Percentiles rank a stretch among this genome's conserved stretches.
These are phyloP conservation scores for Microtus obscurus DNA, from an alignment of 2,797 vertebrate species.

Conservation along the genomic window DNA sequence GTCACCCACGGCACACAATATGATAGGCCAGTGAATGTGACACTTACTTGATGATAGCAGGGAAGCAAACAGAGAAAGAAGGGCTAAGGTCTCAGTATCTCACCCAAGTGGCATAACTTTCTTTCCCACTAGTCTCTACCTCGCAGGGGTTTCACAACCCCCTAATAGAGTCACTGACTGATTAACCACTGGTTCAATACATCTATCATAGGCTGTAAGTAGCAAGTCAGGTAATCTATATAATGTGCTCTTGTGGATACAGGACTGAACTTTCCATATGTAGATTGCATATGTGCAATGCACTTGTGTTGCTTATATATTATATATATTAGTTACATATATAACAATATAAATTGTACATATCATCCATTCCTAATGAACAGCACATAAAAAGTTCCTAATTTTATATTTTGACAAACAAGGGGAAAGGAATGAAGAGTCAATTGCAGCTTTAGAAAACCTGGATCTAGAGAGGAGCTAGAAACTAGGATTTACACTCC, in stretches of 20 bases:
- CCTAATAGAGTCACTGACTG: too few relatives aligned
- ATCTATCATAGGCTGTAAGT: not conserved
- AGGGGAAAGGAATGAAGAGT: not conserved
- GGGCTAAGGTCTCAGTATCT: too few relatives aligned
- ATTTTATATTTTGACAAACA: not conserved
- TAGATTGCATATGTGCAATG: not conserved
- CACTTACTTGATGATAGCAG: too few relatives aligned
- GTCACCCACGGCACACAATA: too few relatives aligned
- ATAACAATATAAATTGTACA: not conserved
- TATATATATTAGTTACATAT: not conserved
- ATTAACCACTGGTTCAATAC: too few relatives aligned
- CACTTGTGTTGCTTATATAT: not conserved
- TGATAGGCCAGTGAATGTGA: not conserved
- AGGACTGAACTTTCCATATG: not conserved
- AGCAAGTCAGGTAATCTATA: not conserved
- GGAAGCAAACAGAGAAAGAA: not conserved
- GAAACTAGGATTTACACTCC: not conserved
- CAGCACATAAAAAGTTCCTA: not conserved
- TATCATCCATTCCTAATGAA: slow-evolving; percentile 29
- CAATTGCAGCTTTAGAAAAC: not conserved
- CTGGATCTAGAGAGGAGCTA: slow-evolving; percentile 6
- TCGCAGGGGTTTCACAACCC: not conserved
- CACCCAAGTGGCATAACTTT: not conserved
- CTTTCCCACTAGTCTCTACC: not conserved
- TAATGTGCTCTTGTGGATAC: not conserved